phyloP scores from a whole-genome alignment of 2,797 vertebrate species.

The Rhinophrynus dorsalis region DNA sequence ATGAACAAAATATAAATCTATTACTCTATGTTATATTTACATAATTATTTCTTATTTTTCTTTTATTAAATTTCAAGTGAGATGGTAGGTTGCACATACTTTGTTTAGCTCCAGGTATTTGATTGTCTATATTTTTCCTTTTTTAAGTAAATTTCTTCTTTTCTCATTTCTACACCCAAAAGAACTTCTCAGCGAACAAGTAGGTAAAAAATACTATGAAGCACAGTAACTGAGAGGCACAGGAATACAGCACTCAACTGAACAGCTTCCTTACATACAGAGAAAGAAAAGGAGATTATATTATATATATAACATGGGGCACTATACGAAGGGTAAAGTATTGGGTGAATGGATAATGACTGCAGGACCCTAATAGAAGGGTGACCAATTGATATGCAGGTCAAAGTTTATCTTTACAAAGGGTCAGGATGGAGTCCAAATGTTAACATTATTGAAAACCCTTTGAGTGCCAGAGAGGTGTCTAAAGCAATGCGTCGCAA shows the following conservation, averaged over 20 bases:
- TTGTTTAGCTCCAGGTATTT: slow-evolving; percentile 98
- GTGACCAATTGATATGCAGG: too few species aligned
- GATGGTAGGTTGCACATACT: slow-evolving; percentile 92
- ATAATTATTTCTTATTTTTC: slow-evolving; percentile 88
- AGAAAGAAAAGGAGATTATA: too few species aligned
- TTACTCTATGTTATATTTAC: slow-evolving; percentile 99
- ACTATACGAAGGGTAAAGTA: too few species aligned
- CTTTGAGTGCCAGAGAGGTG: too few species aligned
- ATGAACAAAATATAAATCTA: slow-evolving; percentile 99
- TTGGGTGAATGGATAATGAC: background rate
- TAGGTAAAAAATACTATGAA: slow-evolving; percentile 62
- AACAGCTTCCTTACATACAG: slow-evolving; percentile 62
- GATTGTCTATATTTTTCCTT: slow-evolving; percentile 91
- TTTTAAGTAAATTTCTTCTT: slow-evolving; percentile 55
- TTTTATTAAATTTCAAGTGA: slow-evolving; percentile 97
- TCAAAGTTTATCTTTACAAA: too few species aligned
- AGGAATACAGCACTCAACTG: slow-evolving; percentile 59
- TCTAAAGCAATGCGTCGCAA: too few species aligned
- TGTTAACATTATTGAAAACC: too few species aligned
- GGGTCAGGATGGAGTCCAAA: too few species aligned
- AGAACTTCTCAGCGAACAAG: slow-evolving; percentile 65
- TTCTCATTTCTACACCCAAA: slow-evolving; percentile 67
- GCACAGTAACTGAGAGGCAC: slow-evolving; percentile 60
- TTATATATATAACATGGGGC: too few species aligned
- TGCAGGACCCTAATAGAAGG: too few species aligned